Conservation (phyloP, 1,140 invertebrate species). For the Cydia fagiglandana region DNA sequence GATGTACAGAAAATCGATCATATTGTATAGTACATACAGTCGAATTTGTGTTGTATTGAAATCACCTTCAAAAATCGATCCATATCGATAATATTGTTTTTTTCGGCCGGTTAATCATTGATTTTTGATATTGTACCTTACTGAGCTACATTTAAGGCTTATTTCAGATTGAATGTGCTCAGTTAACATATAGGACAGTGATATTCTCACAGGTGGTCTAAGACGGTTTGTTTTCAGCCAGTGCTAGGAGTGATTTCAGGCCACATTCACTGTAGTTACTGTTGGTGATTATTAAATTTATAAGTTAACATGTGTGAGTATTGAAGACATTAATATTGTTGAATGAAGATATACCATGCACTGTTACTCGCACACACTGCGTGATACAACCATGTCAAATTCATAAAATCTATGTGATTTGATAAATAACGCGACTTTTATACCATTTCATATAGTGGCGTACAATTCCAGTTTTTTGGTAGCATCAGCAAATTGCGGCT, state of each 20-base stretch:
- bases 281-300: neutral
- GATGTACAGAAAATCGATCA: neutral
- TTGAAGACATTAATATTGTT: neutral
- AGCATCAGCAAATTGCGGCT: too few species aligned
- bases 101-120: neutral
- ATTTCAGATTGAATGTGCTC: neutral
- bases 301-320: neutral
- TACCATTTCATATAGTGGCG: too few species aligned
- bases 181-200: constrained; percentile 12
- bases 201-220: neutral
- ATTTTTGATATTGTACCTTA: neutral
- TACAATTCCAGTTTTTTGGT: too few species aligned
- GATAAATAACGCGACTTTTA: too few species aligned
- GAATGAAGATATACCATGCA: neutral
- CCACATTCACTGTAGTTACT: constrained; percentile 1
- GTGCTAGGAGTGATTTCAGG: constrained; percentile 14
- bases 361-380: neutral
- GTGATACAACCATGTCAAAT: neutral
- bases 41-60: neutral
- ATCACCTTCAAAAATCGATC: constrained; percentile 3
- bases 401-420: neutral
- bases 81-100: constrained; percentile 19
- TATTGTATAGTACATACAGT: neutral
- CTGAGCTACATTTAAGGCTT: neutral
- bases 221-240: constrained; percentile 19